Evolutionary conservation across 2,888 invertebrate species (phyloP).

Genomic region (Loripinus fragilis): DNA sequence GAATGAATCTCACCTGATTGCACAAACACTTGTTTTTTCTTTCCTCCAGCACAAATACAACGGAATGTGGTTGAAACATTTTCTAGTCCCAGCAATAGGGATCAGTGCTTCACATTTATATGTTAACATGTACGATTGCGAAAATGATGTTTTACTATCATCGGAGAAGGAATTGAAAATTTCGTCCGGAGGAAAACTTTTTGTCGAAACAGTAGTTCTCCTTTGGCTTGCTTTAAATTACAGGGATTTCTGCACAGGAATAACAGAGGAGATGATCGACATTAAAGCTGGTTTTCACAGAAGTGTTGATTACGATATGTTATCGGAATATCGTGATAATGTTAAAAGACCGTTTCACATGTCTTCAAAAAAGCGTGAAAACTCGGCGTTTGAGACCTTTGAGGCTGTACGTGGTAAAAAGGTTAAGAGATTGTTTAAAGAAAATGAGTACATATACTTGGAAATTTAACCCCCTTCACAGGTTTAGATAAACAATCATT

Average conservation of each 20-base stretch:
- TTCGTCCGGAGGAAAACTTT: background rate
- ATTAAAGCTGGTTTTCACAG: constrained; percentile 4
- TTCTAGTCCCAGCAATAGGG: background rate
- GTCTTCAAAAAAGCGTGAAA: background rate
- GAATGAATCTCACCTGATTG: background rate
- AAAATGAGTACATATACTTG: background rate
- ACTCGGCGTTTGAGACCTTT: too few relatives aligned
- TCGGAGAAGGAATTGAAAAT: background rate
- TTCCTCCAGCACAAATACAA: background rate
- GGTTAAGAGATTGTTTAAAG: background rate
- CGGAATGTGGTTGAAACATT: background rate
- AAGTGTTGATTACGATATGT: constrained; percentile 1
- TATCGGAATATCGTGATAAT: background rate
- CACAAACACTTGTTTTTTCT: background rate
- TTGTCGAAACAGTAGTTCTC: background rate
- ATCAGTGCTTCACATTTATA: background rate
- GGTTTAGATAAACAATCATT: too few relatives aligned
- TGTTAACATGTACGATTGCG: background rate
- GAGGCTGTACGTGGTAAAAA: background rate
- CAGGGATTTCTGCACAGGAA: background rate
- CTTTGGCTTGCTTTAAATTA: background rate
- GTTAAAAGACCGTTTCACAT: background rate
- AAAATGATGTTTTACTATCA: background rate
- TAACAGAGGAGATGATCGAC: background rate
- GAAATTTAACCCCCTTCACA: too few relatives aligned